These are phyloP conservation scores for Pseudolaguvia tuberculata DNA, from an alignment of 2,113 vertebrate genomes.

Conservation along the genomic window DNA sequence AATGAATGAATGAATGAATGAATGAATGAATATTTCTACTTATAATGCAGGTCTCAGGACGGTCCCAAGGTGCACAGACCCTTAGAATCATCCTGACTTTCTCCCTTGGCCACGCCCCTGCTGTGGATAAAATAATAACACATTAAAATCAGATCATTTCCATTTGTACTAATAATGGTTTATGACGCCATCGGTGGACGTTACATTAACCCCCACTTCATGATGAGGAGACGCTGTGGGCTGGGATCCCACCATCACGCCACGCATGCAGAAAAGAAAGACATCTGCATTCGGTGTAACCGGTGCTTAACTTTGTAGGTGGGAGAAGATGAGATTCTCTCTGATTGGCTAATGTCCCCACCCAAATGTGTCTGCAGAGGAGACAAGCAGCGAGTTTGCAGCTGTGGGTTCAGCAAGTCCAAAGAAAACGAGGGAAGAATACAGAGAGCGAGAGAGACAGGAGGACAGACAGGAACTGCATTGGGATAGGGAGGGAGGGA, in stretches of 20 bases:
- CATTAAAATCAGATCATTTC: background rate
- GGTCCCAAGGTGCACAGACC: too few relatives aligned
- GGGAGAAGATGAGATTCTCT: constrained; percentile 16
- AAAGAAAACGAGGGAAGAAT: constrained; percentile 40
- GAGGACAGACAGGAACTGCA: constrained; percentile 39
- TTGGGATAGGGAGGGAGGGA: constrained; percentile 27
- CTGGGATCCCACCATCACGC: constrained; percentile 8
- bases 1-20: too few relatives aligned
- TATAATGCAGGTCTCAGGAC: too few relatives aligned
- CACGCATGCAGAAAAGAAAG: background rate
- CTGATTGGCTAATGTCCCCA: constrained; percentile 34
- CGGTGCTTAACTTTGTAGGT: background rate
- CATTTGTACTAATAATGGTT: background rate
- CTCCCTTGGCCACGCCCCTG: background rate
- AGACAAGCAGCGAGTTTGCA: constrained; percentile 19
- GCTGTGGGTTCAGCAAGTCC: constrained; percentile 46
- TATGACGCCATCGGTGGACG: too few relatives aligned
- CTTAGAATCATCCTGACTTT: too few relatives aligned
- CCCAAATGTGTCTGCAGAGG: constrained; percentile 39
- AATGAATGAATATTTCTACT: too few relatives aligned
- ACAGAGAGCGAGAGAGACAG: constrained; percentile 32
- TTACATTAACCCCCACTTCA: background rate
- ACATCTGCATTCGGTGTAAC: background rate
- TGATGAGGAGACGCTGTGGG: background rate
- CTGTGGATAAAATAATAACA: background rate